Evolutionary conservation across 2,888 invertebrate genomes (phyloP), one percentile per base, ranked within the genome.

Genomic region (Hololepta plana): DNA sequence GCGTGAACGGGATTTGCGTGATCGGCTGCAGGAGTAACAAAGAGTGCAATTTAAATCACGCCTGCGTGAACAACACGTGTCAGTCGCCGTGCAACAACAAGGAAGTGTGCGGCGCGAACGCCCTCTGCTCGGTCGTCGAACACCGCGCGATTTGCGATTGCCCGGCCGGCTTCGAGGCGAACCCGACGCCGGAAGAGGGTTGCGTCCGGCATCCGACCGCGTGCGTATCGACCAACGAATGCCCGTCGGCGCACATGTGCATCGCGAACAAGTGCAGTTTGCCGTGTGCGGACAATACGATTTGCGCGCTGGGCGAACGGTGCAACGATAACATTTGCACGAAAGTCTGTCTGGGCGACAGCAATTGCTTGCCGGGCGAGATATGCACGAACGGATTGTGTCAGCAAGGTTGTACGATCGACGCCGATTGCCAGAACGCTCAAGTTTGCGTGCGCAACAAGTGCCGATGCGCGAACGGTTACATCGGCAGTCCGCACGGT

Each of bases 281-380:
- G 17, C 73, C 79, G 3, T 88, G 88, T 44, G 61, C 64, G 36
- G 72, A 73, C 33, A 72, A 70, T 33, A 60, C 62, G 1, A 61
- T 67, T 12, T 88, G 87, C 46, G 87, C 85, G 1, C 66, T 75
- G 20, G 87, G 87, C 8, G 88, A 88, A 55, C 67, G 76, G 32
- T 88, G 88, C 44, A 66, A 65, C 32, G 72, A 76, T 39, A 73
- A 67, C 36, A 64, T 74, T 35, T 88, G 87, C 43, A 66, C 73
- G 11, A 87, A 85, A 59, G 70, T 87, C 16, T 88, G 88, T 47
- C 85, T 84, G 45, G 73, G 79, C 6, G 85, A 85, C 47, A 82
- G 79, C 43, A 90, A 88, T 45, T 90, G 90, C 43, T 60, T 87
- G 40, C 76, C 81, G 2, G 88, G 88, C 24, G 88, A 90, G 58